Conservation (phyloP, 2,797 vertebrate genomes). For the Neosilurus mollespiculum region DNA sequence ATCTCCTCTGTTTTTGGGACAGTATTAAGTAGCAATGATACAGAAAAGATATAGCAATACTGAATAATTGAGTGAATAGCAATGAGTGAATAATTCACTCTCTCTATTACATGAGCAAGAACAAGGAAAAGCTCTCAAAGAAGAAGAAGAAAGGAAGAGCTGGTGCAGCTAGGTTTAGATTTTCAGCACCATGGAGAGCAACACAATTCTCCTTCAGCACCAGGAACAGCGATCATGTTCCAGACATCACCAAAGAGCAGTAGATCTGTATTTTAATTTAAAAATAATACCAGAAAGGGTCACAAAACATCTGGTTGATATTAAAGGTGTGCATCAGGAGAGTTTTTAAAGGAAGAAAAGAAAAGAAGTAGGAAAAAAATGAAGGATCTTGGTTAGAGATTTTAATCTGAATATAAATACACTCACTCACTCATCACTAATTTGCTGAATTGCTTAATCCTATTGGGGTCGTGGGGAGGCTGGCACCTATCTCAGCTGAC, state of each 20-base stretch:
- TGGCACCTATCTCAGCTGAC: too few species aligned
- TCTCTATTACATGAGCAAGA: conserved; percentile 21
- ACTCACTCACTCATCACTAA: too few species aligned
- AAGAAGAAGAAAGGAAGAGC: background rate
- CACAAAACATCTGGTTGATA: background rate
- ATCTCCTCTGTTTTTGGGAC: background rate
- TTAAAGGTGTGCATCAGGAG: background rate
- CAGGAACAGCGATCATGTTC: background rate
- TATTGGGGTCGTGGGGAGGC: too few species aligned
- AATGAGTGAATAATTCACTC: conserved; percentile 49
- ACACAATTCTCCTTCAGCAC: conserved; percentile 28
- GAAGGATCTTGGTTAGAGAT: background rate
- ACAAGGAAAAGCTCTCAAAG: conserved; percentile 51
- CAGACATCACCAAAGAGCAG: background rate
- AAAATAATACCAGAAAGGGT: background rate
- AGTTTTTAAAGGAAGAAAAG: background rate
- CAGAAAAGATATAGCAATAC: too few species aligned
- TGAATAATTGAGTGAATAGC: too few species aligned
- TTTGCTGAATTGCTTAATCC: too few species aligned
- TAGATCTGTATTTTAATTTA: too few species aligned
- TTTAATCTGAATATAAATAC: background rate
- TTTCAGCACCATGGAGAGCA: conserved; percentile 58
- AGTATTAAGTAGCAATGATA: background rate
- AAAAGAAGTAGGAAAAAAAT: background rate
- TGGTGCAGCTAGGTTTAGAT: background rate